Conservation (phyloP, 1,140 invertebrate species). For the Heliothis virescens region DNA sequence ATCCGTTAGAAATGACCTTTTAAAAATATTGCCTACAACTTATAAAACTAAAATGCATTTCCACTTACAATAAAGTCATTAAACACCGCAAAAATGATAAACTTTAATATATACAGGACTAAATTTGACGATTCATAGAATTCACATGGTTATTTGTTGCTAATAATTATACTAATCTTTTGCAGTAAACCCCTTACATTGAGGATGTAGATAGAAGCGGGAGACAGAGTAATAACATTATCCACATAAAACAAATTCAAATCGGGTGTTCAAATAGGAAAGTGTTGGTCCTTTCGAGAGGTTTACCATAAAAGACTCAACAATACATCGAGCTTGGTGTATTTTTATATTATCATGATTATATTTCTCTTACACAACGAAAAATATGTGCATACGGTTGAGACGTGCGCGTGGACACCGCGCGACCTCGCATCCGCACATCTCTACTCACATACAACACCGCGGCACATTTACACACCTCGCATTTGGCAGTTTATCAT, state of each 20-base stretch:
- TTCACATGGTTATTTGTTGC: slow-evolving; percentile 74
- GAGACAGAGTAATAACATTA: slow-evolving; percentile 51
- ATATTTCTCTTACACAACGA: slow-evolving; percentile 77
- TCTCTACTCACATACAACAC: slow-evolving; percentile 23
- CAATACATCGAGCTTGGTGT: slow-evolving; percentile 78
- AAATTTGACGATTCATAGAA: slow-evolving; percentile 78
- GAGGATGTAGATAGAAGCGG: slow-evolving; percentile 62
- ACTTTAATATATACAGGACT: slow-evolving; percentile 81
- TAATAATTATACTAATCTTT: slow-evolving; percentile 67
- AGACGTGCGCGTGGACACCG: slow-evolving; percentile 56
- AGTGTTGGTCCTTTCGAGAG: slow-evolving; percentile 62
- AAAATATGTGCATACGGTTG: slow-evolving; percentile 67
- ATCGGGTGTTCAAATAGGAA: slow-evolving; percentile 54
- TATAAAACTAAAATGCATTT: slow-evolving; percentile 86
- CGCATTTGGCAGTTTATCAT: slow-evolving; percentile 84
- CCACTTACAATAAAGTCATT: slow-evolving; percentile 80
- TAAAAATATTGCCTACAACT: slow-evolving; percentile 85
- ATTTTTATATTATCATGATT: slow-evolving; percentile 80
- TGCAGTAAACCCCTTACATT: slow-evolving; percentile 67
- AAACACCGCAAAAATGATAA: slow-evolving; percentile 82
- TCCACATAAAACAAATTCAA: slow-evolving; percentile 46
- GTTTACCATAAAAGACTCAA: slow-evolving; percentile 73
- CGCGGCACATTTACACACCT: slow-evolving; percentile 54
- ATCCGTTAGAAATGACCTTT: slow-evolving; percentile 83
- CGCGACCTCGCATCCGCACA: slow-evolving; percentile 48